phyloP scores from a whole-genome alignment of 2,113 vertebrate genomes.

The Petrocephalus microphthalmus region DNA sequence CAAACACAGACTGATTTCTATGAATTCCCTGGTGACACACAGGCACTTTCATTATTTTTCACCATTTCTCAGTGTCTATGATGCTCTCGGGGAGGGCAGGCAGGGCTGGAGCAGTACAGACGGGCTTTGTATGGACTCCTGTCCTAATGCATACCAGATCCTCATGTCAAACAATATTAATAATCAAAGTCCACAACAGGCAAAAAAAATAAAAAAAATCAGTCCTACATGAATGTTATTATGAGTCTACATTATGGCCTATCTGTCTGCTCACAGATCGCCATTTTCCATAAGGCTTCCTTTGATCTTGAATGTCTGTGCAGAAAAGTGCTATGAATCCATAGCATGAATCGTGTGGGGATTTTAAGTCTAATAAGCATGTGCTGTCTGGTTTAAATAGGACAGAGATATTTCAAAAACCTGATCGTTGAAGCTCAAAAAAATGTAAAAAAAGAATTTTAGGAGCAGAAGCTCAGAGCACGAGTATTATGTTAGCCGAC shows the following conservation, averaged over 20 bases:
- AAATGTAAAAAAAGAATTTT: background rate
- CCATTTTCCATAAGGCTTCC: background rate
- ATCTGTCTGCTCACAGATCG: background rate
- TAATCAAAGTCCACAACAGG: background rate
- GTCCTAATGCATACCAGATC: background rate
- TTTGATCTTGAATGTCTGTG: background rate
- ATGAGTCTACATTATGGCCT: background rate
- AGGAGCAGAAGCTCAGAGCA: background rate
- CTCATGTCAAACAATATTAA: background rate
- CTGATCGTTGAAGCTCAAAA: background rate
- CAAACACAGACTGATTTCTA: slow-evolving; percentile 41
- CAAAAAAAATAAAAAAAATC: background rate
- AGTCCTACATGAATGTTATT: background rate
- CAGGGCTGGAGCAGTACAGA: background rate
- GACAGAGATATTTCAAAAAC: slow-evolving; percentile 20
- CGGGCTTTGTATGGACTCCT: background rate
- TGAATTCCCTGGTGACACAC: slow-evolving; percentile 42
- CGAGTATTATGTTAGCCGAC: slow-evolving; percentile 11
- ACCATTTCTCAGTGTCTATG: slow-evolving; percentile 46
- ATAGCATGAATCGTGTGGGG: background rate
- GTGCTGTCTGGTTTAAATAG: slow-evolving; percentile 20
- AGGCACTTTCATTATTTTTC: slow-evolving; percentile 36
- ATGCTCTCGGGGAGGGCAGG: background rate
- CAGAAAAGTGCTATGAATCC: slow-evolving; percentile 12
- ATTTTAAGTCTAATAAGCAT: slow-evolving; percentile 22